Evolutionary conservation across 2,888 invertebrate species (phyloP), one percentile per base, ranked within the genome.

Genomic region (Idaea straminata): DNA sequence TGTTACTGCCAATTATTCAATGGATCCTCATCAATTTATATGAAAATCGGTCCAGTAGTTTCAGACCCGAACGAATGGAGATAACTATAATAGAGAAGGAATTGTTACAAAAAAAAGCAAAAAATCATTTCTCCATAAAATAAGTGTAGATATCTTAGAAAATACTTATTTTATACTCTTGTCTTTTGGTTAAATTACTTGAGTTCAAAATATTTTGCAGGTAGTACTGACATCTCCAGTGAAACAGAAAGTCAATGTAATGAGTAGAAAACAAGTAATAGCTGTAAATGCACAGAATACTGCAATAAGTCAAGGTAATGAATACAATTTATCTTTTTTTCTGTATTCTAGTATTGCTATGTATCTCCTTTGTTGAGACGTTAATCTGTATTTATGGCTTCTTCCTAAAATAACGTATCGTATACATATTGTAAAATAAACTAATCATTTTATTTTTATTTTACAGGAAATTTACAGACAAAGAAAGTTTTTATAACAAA

Each of bases 271-370:
- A 64, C 86, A 91, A 83, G 86, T 93, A 2, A 88, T 94, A 65
- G 82, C 94, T 1, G 85, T 95, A 7, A 96, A 96, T 85, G 79
- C 88, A 0, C 93, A 96, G 38, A 96, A 95, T 87, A 94, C 96
- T 72, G 87, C 96, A 69, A 3, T 47, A 13, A 47, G 13, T 47
- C 47, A 47, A 47, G 47, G 47, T 47, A 47, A 47, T n/a, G n/a
- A n/a, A n/a, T 25, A 25, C 3, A 2, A 25, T 25, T 25, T 25
- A 25, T 25, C 25, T 25, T 25, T 7, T 36, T 1, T 36, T 7
- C 36, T 7, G 36, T 36, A 1, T 36, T 36, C 36, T 36, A 36
- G 1, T 10, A 47, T 10, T 47, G 13, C 6, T 13, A 47, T 7
- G 38, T 47, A 13, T 47, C 13, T 47, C 4, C 13, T 47, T 47